phyloP scores from a whole-genome alignment of 2,888 invertebrate genomes.

The Thysanoteuthis rhombus region DNA sequence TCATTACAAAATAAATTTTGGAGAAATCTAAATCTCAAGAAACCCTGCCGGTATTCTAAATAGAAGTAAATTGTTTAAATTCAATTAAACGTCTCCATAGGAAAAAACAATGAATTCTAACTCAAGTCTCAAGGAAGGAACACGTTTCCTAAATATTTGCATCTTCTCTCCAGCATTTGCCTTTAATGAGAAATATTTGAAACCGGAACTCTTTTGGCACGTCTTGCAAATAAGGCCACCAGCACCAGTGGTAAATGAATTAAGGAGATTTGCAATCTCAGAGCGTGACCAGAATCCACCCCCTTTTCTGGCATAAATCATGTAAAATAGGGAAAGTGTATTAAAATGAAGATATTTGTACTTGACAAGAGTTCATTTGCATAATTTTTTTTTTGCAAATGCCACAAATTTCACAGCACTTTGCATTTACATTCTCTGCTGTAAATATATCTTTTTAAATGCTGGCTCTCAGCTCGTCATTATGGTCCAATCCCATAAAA shows the following conservation, averaged over 20 bases:
- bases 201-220: not conserved
- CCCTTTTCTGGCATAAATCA: not conserved
- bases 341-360: not conserved
- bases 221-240: not conserved
- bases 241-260: not conserved
- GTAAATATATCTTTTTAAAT: too few species aligned
- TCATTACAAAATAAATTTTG: not conserved
- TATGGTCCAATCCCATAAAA: too few species aligned
- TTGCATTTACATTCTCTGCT: too few species aligned
- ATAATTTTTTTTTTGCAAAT: not conserved
- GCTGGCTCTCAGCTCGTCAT: too few species aligned
- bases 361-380: not conserved
- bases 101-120: not conserved
- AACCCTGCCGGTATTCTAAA: not conserved
- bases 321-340: not conserved
- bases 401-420: not conserved
- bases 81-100: not conserved
- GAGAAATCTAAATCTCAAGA: not conserved
- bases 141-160: not conserved
- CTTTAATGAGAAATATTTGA: conserved; percentile 1
- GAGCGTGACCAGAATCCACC: not conserved
- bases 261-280: not conserved
- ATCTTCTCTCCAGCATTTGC: not conserved
- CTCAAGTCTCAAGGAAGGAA: not conserved
- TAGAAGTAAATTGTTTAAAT: not conserved